Evolutionary conservation across 2,797 vertebrate species (phyloP).

Genomic region (Apogon talboti): DNA sequence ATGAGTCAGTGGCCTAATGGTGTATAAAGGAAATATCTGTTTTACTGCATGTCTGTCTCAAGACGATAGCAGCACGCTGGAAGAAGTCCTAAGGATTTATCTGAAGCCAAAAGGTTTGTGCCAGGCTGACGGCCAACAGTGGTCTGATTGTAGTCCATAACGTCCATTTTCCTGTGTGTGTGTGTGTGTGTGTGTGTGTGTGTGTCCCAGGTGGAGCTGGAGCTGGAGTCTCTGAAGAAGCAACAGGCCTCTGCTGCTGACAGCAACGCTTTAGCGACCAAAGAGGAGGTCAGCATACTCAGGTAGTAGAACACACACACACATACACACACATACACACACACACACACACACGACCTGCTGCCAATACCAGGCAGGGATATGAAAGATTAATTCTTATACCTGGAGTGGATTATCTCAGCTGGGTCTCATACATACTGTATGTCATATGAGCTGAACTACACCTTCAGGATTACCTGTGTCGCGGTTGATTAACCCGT

Average conservation of each 20-base stretch:
- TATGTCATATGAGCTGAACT: conserved; percentile 14
- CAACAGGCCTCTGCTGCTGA: conserved; percentile 83
- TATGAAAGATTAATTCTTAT: conserved; percentile 18
- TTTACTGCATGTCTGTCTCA: conserved; percentile 38
- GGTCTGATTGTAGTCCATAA: conserved; percentile 14
- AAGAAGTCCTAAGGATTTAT: conserved; percentile 40
- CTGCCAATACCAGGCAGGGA: not conserved
- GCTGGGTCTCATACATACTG: not conserved
- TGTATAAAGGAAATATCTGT: conserved; percentile 31
- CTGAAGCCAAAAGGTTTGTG: conserved; percentile 41
- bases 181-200: conserved; percentile 24
- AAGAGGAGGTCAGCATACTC: conserved; percentile 86
- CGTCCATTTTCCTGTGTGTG: conserved; percentile 35
- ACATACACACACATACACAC: no score
- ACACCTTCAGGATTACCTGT: conserved; percentile 7
- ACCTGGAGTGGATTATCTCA: conserved; percentile 21
- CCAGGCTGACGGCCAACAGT: conserved; percentile 32
- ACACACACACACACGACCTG: conserved; percentile 5
- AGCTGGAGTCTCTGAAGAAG: conserved; percentile 88
- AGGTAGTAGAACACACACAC: conserved; percentile 80
- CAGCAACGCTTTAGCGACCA: conserved; percentile 75
- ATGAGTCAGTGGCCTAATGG: conserved; percentile 30
- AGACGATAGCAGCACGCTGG: conserved; percentile 29
- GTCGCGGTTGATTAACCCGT: no score
- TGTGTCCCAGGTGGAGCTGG: conserved; percentile 85